Evolutionary conservation across 2,888 invertebrate genomes (phyloP).

Genomic region (Podabrus alpinus): DNA sequence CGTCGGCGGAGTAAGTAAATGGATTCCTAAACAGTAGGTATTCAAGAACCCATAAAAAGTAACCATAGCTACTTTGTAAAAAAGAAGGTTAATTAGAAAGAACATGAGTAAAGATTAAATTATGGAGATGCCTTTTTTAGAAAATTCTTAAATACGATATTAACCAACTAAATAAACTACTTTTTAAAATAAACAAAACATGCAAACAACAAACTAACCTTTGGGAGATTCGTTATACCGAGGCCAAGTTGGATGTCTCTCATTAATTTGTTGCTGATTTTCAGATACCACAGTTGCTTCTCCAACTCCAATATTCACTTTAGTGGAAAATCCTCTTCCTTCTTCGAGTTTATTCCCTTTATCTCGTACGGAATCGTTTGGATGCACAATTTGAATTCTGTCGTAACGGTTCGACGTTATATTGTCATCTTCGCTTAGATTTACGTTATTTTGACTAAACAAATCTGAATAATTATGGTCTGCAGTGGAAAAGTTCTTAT

Average conservation of each 20-base stretch:
- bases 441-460: not conserved
- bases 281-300: slow-evolving; percentile 55
- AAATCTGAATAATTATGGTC: not conserved
- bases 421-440: slow-evolving; percentile 20
- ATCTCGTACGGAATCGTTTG: slow-evolving; percentile 35
- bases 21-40: not conserved
- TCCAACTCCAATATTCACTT: slow-evolving; percentile 60
- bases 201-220: slow-evolving; percentile 40
- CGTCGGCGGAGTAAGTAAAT: too few relatives aligned
- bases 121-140: not conserved
- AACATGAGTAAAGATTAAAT: not conserved
- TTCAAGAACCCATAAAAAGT: not conserved
- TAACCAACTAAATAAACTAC: not conserved
- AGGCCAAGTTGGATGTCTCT: slow-evolving; percentile 47
- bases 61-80: not conserved
- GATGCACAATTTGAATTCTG: slow-evolving; percentile 46
- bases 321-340: slow-evolving; percentile 62
- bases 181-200: not conserved
- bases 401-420: slow-evolving; percentile 50
- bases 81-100: not conserved
- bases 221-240: slow-evolving; percentile 45
- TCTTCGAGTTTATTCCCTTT: slow-evolving; percentile 33
- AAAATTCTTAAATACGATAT: not conserved
- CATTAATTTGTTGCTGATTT: slow-evolving; percentile 29
- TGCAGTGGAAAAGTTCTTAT: not conserved